These are phyloP conservation scores for Psilanteris sp. DNA, from an alignment of 1,140 invertebrate genomes.

Conservation along the genomic window DNA sequence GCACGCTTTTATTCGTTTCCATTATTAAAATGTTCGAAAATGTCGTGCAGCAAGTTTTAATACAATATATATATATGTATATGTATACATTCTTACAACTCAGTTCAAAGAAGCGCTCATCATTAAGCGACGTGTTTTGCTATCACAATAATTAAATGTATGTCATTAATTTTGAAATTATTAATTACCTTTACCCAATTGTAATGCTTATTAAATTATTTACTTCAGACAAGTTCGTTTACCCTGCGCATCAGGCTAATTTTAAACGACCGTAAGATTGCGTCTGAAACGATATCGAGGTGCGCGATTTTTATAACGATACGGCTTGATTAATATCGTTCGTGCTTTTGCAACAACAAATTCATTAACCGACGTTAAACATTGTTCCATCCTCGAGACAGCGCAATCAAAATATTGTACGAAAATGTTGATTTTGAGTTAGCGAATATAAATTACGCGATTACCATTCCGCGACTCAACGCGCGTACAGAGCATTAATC, in stretches of 20 bases:
- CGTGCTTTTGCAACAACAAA: conserved; percentile 6
- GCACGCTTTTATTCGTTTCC: conserved; percentile 46
- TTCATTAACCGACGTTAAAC: conserved; percentile 13
- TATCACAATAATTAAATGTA: conserved; percentile 42
- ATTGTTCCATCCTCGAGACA: conserved; percentile 3
- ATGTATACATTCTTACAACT: too few relatives aligned
- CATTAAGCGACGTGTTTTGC: conserved; percentile 14
- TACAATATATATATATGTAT: conserved; percentile 13
- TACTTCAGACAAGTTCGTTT: conserved; percentile 34
- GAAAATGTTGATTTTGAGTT: background rate
- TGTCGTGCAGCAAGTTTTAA: conserved; percentile 50
- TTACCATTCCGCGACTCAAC: too few relatives aligned
- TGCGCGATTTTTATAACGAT: conserved; percentile 4
- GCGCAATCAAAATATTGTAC: background rate
- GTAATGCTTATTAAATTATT: conserved; percentile 30
- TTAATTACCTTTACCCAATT: conserved; percentile 31
- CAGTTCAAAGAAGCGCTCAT: conserved; percentile 23
- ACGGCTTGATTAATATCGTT: conserved; percentile 14
- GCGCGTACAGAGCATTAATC: too few relatives aligned
- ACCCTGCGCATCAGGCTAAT: conserved; percentile 38
- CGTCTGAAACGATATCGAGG: too few relatives aligned
- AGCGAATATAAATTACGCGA: too few relatives aligned
- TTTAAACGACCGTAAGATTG: too few relatives aligned
- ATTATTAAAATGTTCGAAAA: conserved; percentile 54
- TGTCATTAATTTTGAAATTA: conserved; percentile 31